phyloP scores from a whole-genome alignment of 2,113 vertebrate genomes.

The Oreotrochilus melanogaster region DNA sequence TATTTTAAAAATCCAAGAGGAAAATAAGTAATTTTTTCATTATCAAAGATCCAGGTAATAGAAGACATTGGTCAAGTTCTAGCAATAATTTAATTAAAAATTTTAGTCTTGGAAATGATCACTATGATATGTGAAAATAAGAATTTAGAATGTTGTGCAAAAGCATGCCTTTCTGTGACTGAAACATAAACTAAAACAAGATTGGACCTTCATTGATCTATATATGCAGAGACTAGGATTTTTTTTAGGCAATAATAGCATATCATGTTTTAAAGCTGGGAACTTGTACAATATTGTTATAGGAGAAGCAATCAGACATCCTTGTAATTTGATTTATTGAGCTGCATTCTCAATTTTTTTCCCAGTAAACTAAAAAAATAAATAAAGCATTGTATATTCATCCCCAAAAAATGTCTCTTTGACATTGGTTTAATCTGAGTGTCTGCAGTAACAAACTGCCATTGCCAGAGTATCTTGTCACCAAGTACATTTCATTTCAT shows the following conservation, averaged over 20 bases:
- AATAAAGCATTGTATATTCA: background rate
- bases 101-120: background rate
- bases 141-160: background rate
- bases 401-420: background rate
- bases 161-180: background rate
- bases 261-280: background rate
- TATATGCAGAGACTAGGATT: background rate
- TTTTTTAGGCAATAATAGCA: background rate
- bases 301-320: background rate
- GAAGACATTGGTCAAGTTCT: background rate
- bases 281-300: background rate
- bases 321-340: background rate
- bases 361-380: background rate
- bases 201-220: background rate
- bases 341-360: background rate
- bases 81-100: background rate
- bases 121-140: background rate
- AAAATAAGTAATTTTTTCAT: background rate
- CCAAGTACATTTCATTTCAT: background rate
- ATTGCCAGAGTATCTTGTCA: background rate
- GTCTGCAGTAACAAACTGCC: background rate
- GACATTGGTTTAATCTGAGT: background rate
- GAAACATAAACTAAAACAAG: background rate
- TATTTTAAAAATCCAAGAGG: background rate
- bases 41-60: background rate